A percentile compares a stretch with the other conserved stretches of the same genome.
Evolutionary conservation across 2,113 vertebrate genomes (phyloP).

Genomic region (Muntiacus muntjak): DNA sequence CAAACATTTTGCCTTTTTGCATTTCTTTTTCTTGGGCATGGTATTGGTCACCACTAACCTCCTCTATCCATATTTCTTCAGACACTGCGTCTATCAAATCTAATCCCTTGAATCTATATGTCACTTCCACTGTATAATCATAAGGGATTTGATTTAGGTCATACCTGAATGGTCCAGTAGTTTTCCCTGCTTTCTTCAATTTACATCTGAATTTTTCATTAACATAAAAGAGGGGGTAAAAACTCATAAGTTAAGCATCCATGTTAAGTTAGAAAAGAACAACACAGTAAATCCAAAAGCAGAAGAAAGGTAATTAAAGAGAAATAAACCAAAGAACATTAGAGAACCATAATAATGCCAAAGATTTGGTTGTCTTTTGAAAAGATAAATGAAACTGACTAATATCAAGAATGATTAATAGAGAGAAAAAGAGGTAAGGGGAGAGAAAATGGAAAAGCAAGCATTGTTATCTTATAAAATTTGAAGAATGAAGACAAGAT

Average conservation of each 20-base stretch:
- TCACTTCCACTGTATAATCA: background rate
- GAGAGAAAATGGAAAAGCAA: background rate
- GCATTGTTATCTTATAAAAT: background rate
- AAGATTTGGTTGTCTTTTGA: background rate
- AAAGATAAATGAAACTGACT: background rate
- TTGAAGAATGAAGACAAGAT: background rate
- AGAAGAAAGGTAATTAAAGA: background rate
- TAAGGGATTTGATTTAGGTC: background rate
- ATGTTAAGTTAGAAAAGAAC: background rate
- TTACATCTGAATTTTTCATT: background rate
- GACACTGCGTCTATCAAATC: background rate
- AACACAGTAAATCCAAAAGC: background rate
- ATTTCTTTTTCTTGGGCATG: background rate
- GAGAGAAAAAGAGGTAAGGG: background rate
- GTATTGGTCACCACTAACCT: background rate
- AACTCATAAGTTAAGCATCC: background rate
- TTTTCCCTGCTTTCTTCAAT: background rate
- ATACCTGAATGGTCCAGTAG: background rate
- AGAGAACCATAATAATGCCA: background rate
- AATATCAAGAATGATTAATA: background rate
- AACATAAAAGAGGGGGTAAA: background rate
- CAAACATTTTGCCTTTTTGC: background rate
- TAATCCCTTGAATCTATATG: background rate
- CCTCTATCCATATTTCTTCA: background rate
- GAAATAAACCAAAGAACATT: background rate